A percentile compares a stretch with the other conserved stretches of the same genome.
Evolutionary conservation across 2,888 invertebrate genomes (phyloP).

Genomic region (Ommatoiulus sabulosus): DNA sequence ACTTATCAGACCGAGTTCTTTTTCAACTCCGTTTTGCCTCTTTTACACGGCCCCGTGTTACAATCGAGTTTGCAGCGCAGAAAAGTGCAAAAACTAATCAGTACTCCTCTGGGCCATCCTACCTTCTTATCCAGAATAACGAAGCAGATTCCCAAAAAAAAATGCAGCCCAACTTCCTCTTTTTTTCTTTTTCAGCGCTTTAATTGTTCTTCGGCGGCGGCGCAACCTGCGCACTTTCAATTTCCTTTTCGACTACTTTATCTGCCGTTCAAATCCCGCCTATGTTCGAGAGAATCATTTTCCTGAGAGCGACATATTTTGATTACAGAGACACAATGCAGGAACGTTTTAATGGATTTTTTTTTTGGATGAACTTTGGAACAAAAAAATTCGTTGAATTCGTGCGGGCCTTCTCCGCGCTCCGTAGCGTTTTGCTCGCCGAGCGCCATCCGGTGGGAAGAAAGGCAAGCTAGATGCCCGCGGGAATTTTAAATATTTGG

Average conservation of each 20-base stretch:
- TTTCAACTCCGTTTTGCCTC: neutral
- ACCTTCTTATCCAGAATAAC: neutral
- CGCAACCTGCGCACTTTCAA: neutral
- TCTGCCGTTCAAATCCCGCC: neutral
- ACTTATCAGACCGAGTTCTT: neutral
- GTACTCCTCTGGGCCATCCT: neutral
- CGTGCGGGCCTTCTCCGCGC: too few relatives aligned
- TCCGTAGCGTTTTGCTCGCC: too few relatives aligned
- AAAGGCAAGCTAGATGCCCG: too few relatives aligned
- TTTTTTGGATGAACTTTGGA: neutral
- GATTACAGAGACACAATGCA: neutral
- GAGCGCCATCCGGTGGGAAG: too few relatives aligned
- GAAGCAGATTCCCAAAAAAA: too few relatives aligned
- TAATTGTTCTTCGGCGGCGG: neutral
- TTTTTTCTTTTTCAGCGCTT: neutral
- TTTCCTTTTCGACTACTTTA: neutral
- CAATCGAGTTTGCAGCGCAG: neutral
- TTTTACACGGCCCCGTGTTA: neutral
- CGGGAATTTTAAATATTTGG: too few relatives aligned
- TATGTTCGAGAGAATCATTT: neutral
- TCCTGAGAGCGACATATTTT: neutral
- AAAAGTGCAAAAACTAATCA: neutral
- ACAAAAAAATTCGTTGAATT: neutral
- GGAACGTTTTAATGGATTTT: neutral
- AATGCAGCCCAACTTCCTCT: neutral